Evolutionary conservation across 2,797 vertebrate species (phyloP), one percentile per base, ranked within the genome.

Genomic region (Poecilia picta): DNA sequence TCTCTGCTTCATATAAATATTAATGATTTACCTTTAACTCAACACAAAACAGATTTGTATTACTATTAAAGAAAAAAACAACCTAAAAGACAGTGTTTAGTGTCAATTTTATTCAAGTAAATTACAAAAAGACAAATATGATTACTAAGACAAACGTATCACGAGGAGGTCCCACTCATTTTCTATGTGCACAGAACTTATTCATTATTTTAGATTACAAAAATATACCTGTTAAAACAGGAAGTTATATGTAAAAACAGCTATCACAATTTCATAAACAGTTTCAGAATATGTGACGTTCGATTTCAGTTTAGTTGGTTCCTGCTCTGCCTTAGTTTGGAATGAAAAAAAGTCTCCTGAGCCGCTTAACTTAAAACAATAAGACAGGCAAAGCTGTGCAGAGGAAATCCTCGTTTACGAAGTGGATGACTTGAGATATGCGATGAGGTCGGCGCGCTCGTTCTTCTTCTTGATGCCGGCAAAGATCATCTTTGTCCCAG

Each of bases 401-500:
- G 33, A 73, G 13, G 53, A 1, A 16, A 25, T 62, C 13, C 68
- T 78, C 2, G 39, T 81, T 90, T 93, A 96, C 73, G 96, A 97
- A 80, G 96, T 96, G 79, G 95, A 82, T 71, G 94, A 94, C 89
- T 97, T 97, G 55, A 98, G 94, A 85, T 97, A 98, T 13, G 93
- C 94, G 85, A 97, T 94, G 16, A 98, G 92, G 85, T 97, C 96
- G 45, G 89, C n/a, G 43, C 96, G 95, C 78, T 98, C 96, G 0
- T 76, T 94, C 93, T 97, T 97, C 96, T 97, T 98, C 90, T 97
- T 97, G 91, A 97, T 96, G 68, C 96, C 96, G 77, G 95, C 95
- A 64, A 98, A 98, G 90, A 97, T 92, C 92, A 96, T 97, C 95
- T 98, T 97, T 73, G 95, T 98, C 88, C 96, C 96, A 78, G 96